A percentile compares a stretch with the other conserved stretches of the same genome.
Conservation (phyloP, 2,888 invertebrate genomes). For the Limnephilus rhombicus region DNA sequence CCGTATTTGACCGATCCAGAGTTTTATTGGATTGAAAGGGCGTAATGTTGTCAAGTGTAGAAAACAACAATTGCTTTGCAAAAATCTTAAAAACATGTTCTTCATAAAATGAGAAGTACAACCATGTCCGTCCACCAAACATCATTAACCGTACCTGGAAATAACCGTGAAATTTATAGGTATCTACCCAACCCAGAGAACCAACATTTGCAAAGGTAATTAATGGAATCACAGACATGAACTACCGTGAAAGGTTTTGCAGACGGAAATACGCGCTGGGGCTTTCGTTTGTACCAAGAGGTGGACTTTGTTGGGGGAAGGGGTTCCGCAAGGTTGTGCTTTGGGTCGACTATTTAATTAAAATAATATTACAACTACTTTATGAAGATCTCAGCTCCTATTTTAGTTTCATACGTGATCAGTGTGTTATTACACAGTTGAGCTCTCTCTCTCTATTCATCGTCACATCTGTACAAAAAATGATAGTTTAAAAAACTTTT, state of each 20-base stretch:
- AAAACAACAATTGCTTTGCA: too few species aligned
- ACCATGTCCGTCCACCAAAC: background rate
- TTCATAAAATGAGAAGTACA: background rate
- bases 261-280: background rate
- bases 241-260: background rate
- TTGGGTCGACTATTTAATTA: background rate
- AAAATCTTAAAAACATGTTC: background rate
- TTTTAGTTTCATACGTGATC: background rate
- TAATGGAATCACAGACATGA: background rate
- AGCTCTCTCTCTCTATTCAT: too few species aligned
- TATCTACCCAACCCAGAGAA: background rate
- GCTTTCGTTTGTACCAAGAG: background rate
- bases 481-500: too few species aligned
- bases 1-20: too few species aligned
- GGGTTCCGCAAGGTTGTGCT: background rate
- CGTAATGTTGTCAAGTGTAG: too few species aligned
- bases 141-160: background rate
- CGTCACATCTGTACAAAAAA: too few species aligned
- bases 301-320: background rate
- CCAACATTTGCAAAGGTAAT: constrained; percentile 1
- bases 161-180: background rate
- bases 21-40: too few species aligned
- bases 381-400: background rate
- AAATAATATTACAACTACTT: background rate
- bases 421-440: background rate